Evolutionary conservation across 2,888 invertebrate genomes (phyloP), one percentile per base, ranked within the genome.

Genomic region (Mechanitis messenoides): DNA sequence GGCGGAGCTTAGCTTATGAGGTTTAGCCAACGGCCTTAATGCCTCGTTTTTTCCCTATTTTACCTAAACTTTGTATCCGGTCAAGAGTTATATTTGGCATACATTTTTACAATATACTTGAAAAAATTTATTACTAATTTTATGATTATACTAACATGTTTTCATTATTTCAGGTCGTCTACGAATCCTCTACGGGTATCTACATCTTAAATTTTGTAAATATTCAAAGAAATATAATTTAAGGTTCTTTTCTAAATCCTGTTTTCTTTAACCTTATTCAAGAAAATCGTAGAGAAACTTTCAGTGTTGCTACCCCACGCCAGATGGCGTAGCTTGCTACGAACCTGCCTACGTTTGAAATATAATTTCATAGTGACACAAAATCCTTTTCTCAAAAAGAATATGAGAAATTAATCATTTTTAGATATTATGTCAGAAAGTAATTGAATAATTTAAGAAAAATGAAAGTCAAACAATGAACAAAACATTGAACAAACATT

Each of bases 1-100:
- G 89, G 89, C 89, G 89, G 82, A 83, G 88, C 87, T 87, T 86
- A 80, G 75, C 77, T 75, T 72, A 82, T 81, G 84, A 84, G 85
- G 87, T 78, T 74, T 82, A 83, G 79, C 85, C 82, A 85, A 81
- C 83, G 78, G 82, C 75, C 74, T 80, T 75, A 71, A 74, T 72
- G 74, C 72, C 76, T 77, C 77, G 58, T 81, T 81, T 84, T 79
- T 81, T 80, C 75, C 75, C 78, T 68, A 58, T 71, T 71, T 67
- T 71, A 69, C 68, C 70, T 71, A 71, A 67, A 64, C 64, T 62
- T 61, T n/a, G 53, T 46, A 31, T 50, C 50, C 50, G 31, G 50
- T 50, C 50, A 5, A 50, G 31, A 31, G 5, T 50, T 50, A 31
- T 9, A 6, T 31, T 50, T 50, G 1, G 7, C 3, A 42, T 3